These are phyloP conservation scores for Hecatera dysodea DNA, from an alignment of 2,888 invertebrate species.

Conservation along the genomic window DNA sequence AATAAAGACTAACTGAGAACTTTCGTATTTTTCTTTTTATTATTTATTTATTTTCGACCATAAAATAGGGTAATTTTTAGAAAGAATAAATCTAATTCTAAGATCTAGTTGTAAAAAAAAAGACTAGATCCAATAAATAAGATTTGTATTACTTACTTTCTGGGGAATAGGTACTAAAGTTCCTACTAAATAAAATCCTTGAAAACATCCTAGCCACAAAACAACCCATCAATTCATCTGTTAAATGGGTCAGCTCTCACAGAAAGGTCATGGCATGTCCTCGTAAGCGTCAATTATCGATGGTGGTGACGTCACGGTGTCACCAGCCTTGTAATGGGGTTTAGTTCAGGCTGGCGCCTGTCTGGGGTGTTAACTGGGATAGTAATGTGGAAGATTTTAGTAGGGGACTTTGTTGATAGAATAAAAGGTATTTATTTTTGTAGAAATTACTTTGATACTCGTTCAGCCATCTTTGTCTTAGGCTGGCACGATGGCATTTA, in stretches of 20 bases:
- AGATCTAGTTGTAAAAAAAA: background rate
- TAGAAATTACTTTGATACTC: background rate
- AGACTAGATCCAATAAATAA: background rate
- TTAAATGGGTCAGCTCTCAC: conserved; percentile 52
- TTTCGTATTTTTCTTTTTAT: too few relatives aligned
- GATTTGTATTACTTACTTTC: background rate
- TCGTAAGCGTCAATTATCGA: conserved; percentile 58
- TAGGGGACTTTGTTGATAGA: background rate
- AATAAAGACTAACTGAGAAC: background rate
- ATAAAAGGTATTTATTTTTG: background rate
- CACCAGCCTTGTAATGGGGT: conserved; percentile 60
- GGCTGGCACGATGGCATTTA: background rate
- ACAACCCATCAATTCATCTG: conserved; percentile 42
- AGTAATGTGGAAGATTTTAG: conserved; percentile 49
- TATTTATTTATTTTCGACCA: background rate
- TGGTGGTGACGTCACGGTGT: conserved; percentile 57
- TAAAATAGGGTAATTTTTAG: background rate
- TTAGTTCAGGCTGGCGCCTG: conserved; percentile 70
- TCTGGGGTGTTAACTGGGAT: conserved; percentile 66
- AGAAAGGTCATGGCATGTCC: conserved; percentile 55
- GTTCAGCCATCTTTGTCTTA: background rate
- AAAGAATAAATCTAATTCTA: background rate
- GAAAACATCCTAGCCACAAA: conserved; percentile 10
- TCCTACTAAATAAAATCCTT: conserved; percentile 1
- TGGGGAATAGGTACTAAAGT: background rate